Conservation (phyloP, 2,113 vertebrate genomes). For the Gallinago media region DNA sequence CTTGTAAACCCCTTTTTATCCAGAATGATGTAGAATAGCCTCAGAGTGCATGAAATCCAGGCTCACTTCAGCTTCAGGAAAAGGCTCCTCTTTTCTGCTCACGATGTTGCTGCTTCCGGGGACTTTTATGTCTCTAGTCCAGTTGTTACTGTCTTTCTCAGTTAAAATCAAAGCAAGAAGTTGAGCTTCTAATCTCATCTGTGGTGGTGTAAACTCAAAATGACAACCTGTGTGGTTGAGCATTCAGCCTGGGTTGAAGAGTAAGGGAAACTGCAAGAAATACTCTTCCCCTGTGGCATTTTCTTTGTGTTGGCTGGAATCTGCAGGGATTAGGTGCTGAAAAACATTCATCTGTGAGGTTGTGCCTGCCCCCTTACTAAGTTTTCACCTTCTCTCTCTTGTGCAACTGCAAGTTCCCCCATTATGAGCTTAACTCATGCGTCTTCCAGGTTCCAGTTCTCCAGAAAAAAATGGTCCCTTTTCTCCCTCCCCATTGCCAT, state of each 20-base stretch:
- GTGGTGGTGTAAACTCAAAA: neutral
- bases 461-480: neutral
- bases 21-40: too few species aligned
- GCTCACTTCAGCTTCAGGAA: neutral
- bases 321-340: neutral
- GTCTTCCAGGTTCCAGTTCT: neutral
- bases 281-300: neutral
- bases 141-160: neutral
- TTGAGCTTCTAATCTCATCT: neutral
- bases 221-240: fast-evolving
- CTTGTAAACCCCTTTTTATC: neutral
- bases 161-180: neutral
- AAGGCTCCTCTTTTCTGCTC: neutral
- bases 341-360: neutral
- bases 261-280: neutral
- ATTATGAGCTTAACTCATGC: fast-evolving
- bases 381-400: neutral
- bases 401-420: neutral
- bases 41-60: neutral
- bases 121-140: neutral
- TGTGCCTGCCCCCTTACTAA: neutral
- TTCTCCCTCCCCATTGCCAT: neutral
- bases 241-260: neutral
- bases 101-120: neutral
- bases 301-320: neutral